Conservation (phyloP, 2,888 invertebrate genomes). For the Philereme transversata region DNA sequence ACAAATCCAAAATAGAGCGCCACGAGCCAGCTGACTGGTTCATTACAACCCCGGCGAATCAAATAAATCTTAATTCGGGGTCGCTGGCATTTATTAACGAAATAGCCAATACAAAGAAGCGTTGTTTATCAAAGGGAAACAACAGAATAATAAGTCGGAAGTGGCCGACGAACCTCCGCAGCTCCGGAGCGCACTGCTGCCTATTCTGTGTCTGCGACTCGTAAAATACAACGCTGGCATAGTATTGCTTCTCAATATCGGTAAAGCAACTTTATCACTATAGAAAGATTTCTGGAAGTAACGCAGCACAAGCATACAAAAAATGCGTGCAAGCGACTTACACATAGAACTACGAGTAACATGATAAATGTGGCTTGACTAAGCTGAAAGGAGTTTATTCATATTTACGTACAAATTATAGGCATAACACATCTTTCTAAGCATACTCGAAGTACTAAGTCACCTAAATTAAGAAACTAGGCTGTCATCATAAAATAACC, state of each 20-base stretch:
- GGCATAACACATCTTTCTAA: too few species aligned
- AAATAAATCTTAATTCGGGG: slow-evolving; percentile 41
- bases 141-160: slow-evolving; percentile 55
- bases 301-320: too few species aligned
- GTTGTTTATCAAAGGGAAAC: slow-evolving; percentile 64
- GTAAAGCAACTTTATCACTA: slow-evolving; percentile 2
- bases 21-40: slow-evolving; percentile 37
- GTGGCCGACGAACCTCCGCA: slow-evolving; percentile 39
- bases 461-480: too few species aligned
- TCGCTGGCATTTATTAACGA: slow-evolving; percentile 39
- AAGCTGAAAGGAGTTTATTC: too few species aligned
- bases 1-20: slow-evolving; percentile 11
- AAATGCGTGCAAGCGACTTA: too few species aligned
- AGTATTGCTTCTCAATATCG: neutral
- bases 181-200: slow-evolving; percentile 4
- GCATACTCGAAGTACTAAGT: too few species aligned
- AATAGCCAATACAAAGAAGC: slow-evolving; percentile 65
- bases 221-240: neutral
- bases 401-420: too few species aligned
- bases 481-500: too few species aligned
- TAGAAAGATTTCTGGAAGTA: too few species aligned
- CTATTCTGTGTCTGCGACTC: slow-evolving; percentile 6
- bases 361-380: too few species aligned
- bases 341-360: too few species aligned
- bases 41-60: slow-evolving; percentile 39